Percentiles rank a stretch among this genome's conserved stretches.
phyloP scores from a whole-genome alignment of 1,140 invertebrate genomes.

The Latrodectus geometricus region DNA sequence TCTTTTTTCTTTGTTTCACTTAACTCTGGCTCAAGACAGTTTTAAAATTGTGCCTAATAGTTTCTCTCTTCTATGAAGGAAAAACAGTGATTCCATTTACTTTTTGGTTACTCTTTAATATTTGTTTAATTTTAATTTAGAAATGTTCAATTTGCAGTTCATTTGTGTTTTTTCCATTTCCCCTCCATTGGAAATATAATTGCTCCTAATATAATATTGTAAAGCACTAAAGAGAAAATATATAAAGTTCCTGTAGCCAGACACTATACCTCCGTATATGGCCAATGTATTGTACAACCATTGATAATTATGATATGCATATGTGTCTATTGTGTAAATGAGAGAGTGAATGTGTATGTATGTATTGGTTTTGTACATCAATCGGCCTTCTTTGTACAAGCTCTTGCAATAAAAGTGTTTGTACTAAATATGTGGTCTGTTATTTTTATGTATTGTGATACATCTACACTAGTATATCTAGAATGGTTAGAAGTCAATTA shows the following conservation, averaged over 20 bases:
- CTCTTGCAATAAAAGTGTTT: slow-evolving; percentile 63
- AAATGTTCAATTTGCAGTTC: not conserved
- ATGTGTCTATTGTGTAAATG: slow-evolving; percentile 25
- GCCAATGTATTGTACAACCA: slow-evolving; percentile 60
- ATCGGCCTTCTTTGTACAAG: slow-evolving; percentile 62
- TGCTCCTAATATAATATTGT: slow-evolving; percentile 17
- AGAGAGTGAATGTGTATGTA: slow-evolving; percentile 39
- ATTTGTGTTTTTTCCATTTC: not conserved
- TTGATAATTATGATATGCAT: slow-evolving; percentile 41
- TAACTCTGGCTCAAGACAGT: not conserved
- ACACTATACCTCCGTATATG: slow-evolving; percentile 62
- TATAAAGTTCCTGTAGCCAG: slow-evolving; percentile 61
- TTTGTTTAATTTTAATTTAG: not conserved
- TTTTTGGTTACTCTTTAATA: not conserved
- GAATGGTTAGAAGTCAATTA: too few species aligned
- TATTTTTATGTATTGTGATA: not conserved
- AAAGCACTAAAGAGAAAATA: slow-evolving; percentile 35
- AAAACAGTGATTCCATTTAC: not conserved
- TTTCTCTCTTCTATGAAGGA: not conserved
- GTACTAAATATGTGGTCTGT: slow-evolving; percentile 28
- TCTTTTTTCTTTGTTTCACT: not conserved
- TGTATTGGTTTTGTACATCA: slow-evolving; percentile 59
- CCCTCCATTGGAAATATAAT: not conserved
- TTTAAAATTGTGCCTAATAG: not conserved
- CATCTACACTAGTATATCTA: too few species aligned